Conservation (phyloP, 2,888 invertebrate species). For the Dorcus parallelipipedus region DNA sequence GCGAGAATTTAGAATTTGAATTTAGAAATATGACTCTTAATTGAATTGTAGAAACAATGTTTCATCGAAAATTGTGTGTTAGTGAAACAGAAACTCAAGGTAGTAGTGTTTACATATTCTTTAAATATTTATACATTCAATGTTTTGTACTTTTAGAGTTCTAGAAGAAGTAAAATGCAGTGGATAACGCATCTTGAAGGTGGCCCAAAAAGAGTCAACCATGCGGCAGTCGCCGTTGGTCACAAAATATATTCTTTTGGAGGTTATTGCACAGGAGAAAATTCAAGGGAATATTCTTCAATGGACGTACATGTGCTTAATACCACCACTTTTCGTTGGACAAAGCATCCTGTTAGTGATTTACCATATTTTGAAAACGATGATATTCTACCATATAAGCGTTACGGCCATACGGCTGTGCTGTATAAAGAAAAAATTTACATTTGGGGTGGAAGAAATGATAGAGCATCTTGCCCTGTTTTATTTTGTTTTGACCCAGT, state of each 20-base stretch:
- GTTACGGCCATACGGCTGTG: constrained; percentile 92
- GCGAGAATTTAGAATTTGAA: too few species aligned
- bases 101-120: too few species aligned
- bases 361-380: constrained; percentile 51
- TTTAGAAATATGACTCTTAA: too few species aligned
- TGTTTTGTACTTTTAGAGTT: too few species aligned
- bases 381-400: constrained; percentile 68
- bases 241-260: constrained; percentile 86
- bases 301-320: constrained; percentile 87
- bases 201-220: constrained; percentile 88
- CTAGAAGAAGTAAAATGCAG: constrained; percentile 53
- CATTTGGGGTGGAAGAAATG: constrained; percentile 92
- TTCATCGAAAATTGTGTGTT: too few species aligned
- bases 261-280: constrained; percentile 85
- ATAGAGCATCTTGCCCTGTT: constrained; percentile 74
- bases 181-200: constrained; percentile 87
- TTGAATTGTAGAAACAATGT: too few species aligned
- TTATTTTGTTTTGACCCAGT: constrained; percentile 79
- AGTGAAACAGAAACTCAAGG: too few species aligned
- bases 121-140: too few species aligned
- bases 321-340: constrained; percentile 66
- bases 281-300: constrained; percentile 69
- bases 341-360: constrained; percentile 52
- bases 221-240: constrained; percentile 81
- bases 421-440: constrained; percentile 73